Conservation (phyloP, 2,888 invertebrate species). For the Acanthosepion esculentum region DNA sequence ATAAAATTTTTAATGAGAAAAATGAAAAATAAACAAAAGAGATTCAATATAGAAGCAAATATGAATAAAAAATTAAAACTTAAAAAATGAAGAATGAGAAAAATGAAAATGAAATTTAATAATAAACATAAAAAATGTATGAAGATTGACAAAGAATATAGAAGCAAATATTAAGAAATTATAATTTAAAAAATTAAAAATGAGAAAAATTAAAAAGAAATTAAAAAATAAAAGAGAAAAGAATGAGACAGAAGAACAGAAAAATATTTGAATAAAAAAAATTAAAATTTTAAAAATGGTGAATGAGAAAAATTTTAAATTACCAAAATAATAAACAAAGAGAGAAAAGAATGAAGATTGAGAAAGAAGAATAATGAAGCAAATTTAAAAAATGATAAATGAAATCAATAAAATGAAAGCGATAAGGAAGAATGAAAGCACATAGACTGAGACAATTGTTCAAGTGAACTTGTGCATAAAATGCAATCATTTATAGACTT, state of each 20-base stretch:
- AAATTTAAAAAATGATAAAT: not conserved
- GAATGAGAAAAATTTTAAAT: not conserved
- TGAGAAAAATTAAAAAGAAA: not conserved
- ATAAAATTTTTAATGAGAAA: too few species aligned
- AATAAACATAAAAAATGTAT: not conserved
- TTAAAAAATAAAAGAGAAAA: not conserved
- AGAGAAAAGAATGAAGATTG: too few species aligned
- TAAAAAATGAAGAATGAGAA: not conserved
- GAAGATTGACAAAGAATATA: not conserved
- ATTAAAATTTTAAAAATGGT: not conserved
- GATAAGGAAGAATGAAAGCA: not conserved
- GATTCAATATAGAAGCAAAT: too few species aligned
- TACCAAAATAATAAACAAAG: too few species aligned
- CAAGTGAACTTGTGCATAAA: too few species aligned
- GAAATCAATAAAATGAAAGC: not conserved
- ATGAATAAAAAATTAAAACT: too few species aligned
- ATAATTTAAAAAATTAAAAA: not conserved
- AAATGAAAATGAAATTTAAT: not conserved
- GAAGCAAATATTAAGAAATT: not conserved
- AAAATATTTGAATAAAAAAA: too few species aligned
- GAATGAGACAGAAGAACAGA: not conserved
- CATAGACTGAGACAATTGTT: not conserved
- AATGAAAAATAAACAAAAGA: too few species aligned
- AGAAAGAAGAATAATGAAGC: too few species aligned
- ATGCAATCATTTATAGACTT: not conserved